These are phyloP conservation scores for Spongilla lacustris DNA, from an alignment of 37 sponge, comb jelly and placozoan genomes.

Conservation along the genomic window DNA sequence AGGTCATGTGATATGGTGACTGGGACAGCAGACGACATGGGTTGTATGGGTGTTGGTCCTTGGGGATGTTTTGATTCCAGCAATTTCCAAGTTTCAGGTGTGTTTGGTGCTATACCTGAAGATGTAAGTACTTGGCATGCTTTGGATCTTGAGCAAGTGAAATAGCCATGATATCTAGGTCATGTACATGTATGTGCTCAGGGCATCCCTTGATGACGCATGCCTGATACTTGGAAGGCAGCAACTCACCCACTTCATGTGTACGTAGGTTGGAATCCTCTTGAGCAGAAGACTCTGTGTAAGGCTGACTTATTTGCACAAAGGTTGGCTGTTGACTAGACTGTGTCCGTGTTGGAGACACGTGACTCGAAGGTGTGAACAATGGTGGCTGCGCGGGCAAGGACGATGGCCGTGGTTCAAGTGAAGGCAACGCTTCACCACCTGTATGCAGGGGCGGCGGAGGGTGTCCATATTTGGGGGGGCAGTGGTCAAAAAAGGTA, in stretches of 20 bases:
- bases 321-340: background rate
- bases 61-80: background rate
- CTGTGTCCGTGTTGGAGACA: background rate
- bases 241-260: too few species aligned
- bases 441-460: background rate
- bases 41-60: background rate
- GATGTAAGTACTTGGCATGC: background rate
- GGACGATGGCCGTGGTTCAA: background rate
- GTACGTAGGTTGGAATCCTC: too few species aligned
- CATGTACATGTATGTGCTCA: too few species aligned
- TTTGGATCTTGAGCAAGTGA: background rate
- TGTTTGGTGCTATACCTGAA: constrained; percentile 1
- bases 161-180: background rate
- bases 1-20: background rate
- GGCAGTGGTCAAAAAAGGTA: too few species aligned
- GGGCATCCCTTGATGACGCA: too few species aligned
- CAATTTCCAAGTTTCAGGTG: background rate
- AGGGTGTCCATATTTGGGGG: too few species aligned
- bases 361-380: background rate
- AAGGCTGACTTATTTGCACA: too few species aligned
- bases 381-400: background rate
- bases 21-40: background rate
- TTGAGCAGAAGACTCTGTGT: too few species aligned
- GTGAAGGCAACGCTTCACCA: background rate
- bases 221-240: too few species aligned